phyloP scores from a whole-genome alignment of 1,140 invertebrate species.

The Pseudomyrmex concolor region DNA sequence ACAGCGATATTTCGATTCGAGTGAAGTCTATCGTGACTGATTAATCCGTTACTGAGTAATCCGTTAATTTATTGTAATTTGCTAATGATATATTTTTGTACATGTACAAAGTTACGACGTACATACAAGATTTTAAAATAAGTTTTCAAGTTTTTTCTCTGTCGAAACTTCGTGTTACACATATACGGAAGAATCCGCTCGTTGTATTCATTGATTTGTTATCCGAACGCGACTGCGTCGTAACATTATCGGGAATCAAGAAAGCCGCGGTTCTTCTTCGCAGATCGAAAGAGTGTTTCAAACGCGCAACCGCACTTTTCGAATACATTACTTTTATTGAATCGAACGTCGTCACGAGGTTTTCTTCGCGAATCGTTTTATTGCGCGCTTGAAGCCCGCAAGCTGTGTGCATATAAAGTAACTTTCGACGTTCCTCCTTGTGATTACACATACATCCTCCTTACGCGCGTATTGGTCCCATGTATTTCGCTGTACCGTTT shows the following conservation, averaged over 20 bases:
- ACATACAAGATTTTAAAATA: too few species aligned
- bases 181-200: too few species aligned
- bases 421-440: conserved; percentile 10
- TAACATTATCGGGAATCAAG: not conserved
- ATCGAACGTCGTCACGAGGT: conserved; percentile 26
- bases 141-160: too few species aligned
- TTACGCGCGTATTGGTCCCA: too few species aligned
- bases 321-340: conserved; percentile 8
- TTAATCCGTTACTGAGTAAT: not conserved
- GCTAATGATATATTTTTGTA: too few species aligned
- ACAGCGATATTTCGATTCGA: not conserved
- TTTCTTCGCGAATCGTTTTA: conserved; percentile 20
- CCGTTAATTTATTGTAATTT: not conserved
- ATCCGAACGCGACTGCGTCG: not conserved
- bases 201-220: not conserved
- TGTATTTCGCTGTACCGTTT: not conserved
- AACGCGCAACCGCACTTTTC: conserved; percentile 3
- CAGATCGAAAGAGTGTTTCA: not conserved
- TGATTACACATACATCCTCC: conserved; percentile 1
- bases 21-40: not conserved
- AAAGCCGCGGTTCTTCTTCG: not conserved
- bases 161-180: too few species aligned
- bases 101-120: too few species aligned
- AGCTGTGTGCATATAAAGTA: conserved; percentile 5
- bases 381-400: conserved; percentile 2